Evolutionary conservation across 2,888 invertebrate genomes (phyloP), one percentile per base, ranked within the genome.

Genomic region (Lutraria lutraria): DNA sequence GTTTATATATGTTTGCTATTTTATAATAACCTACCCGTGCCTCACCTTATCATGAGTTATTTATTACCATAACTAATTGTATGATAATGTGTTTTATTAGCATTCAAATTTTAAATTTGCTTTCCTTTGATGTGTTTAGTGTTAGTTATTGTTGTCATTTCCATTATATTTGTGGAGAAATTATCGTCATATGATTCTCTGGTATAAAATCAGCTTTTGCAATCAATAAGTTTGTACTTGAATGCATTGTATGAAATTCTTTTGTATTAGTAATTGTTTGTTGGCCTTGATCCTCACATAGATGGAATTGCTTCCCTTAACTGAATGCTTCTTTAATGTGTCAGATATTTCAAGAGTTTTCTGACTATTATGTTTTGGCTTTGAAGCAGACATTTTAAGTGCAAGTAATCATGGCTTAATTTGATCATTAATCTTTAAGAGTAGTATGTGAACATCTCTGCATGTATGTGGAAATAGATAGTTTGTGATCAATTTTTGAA

Each of bases 21-120:
- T 76, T 34, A 76, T 76, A 31, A 76, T 34, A 76, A 76, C 76
- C 76, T 76, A 76, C 76, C 76, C 76, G 76, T 76, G 76, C 76
- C 76, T 76, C 76, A 76, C 76, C 76, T 76, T 76, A 76, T 34
- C 31, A 34, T 34, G 19, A 76, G 16, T 34, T 76, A 34, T 31
- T 34, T 34, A 76, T 76, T 19, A 34, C 13, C 31, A 25, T 34
- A 25, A 76, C 34, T 34, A 34, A 76, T 25, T 34, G 15, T 76
- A 76, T 76, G 29, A 34, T 34, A 16, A 16, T 76, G 76, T 76
- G 76, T 76, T 76, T 76, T 34, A 34, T 76, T 76, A 76, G 29
- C 34, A 76, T 76, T 76, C 31, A 76, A 34, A 31, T 31, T 76
- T 76, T 76, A 34, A 76, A 19, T 34, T 31, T 16, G 76, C 76